A percentile compares a stretch with the other conserved stretches of the same genome.
Evolutionary conservation across 2,797 vertebrate species (phyloP).

Genomic region (Pteropus rufus): DNA sequence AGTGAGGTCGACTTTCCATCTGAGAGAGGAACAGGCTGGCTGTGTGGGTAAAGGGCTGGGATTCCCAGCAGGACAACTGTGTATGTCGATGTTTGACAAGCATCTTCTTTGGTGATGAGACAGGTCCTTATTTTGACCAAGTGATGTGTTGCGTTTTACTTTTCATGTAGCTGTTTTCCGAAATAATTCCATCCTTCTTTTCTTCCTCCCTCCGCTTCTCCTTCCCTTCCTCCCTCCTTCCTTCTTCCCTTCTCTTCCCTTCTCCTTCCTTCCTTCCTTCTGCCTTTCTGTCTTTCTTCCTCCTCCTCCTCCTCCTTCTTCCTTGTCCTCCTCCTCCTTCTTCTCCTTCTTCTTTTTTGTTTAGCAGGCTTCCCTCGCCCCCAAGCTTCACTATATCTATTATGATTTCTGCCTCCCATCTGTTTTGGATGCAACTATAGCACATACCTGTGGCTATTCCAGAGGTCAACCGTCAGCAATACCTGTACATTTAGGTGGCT

Average conservation of each 20-base stretch:
- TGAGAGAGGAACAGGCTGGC: not conserved
- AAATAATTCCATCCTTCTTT: not conserved
- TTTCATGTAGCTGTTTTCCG: not conserved
- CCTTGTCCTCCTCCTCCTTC: no score
- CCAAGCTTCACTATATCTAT: not conserved
- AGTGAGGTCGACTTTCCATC: not conserved
- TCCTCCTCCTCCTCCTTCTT: not conserved
- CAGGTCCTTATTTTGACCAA: not conserved
- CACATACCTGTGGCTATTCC: not conserved
- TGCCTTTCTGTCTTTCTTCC: not conserved
- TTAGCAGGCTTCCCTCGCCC: not conserved
- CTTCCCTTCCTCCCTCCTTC: not conserved
- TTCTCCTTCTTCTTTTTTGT: not conserved
- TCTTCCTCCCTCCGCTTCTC: not conserved
- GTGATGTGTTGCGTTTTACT: not conserved
- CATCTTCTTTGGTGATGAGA: not conserved
- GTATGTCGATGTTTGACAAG: not conserved
- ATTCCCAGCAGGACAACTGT: not conserved
- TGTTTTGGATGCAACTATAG: not conserved
- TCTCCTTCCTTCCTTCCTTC: not conserved
- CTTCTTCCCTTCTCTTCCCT: rapidly evolving
- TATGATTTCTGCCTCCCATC: not conserved
- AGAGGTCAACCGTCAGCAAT: not conserved
- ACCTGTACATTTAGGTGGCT: not conserved
- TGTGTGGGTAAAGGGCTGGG: not conserved